Base-by-base conservation (phyloP, 2,888 invertebrate genomes). In the Cosmorhoe ocellata region DNA sequence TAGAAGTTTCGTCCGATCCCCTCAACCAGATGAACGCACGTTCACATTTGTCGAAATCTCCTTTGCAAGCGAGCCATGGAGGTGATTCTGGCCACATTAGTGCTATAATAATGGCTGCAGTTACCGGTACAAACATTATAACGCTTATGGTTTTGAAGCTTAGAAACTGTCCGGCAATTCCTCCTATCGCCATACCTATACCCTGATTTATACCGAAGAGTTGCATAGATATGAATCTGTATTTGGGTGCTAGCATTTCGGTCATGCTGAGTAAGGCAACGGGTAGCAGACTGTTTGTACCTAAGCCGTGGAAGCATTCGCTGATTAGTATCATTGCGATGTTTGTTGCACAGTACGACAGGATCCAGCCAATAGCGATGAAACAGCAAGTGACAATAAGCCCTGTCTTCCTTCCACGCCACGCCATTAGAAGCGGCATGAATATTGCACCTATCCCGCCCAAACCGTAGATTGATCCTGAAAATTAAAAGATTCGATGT, bases 41-140 rank as follows among this genome's bases (percentile, higher is more conserved):
- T 32, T 53, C 58, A 36, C 61, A 59, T 40, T 48, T 51, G 5
- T 57, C 51, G 11, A 57, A 58, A 24, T 58, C 46, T 10, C 55
- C 59, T 51, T 53, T 64, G 30, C 51, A 64, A 32, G 64, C 64
- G 3, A 64, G 32, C 64, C 59, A 64, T 0, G 51, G 42, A 7
- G 64, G 64, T 3, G 64, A 62, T 9, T 64, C 62, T 6, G 64
- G 61, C 59, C 62, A 64, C 5, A 52, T 24, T 1, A 56, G 34
- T 1, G 51, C 44, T 6, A 58, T 33, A 0, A 39, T 7, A 0
- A 54, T 24, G n/a, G 61, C 59, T 11, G 48, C 4, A 1, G 43
- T 9, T 10, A 51, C 50, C 0, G 56, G 54, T 3, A 48, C 27
- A 7, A 43, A 6, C 56, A 61, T 55, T 9, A 55, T 45, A 1